Evolutionary conservation across 2,797 vertebrate genomes (phyloP).

Genomic region (Clamator glandarius): DNA sequence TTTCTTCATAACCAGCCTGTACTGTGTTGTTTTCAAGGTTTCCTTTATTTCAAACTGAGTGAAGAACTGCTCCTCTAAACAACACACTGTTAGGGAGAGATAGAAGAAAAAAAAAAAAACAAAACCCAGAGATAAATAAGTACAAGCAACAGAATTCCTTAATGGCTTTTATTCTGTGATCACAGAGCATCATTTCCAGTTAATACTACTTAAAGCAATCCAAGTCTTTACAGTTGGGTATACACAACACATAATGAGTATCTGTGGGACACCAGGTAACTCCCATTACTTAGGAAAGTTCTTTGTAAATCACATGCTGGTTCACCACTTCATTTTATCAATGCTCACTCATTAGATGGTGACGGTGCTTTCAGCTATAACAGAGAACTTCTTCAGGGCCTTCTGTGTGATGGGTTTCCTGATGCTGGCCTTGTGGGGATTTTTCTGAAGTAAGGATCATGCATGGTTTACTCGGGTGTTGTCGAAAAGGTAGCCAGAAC

Average conservation of each 20-base stretch:
- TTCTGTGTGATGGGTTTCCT: not conserved
- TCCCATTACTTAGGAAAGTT: not conserved
- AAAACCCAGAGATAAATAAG: not conserved
- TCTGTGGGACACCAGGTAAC: not conserved
- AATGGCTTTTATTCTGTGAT: constrained; percentile 30
- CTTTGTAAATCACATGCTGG: constrained; percentile 29
- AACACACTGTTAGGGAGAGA: not conserved
- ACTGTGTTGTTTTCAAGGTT: constrained; percentile 13
- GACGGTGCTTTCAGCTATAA: not conserved
- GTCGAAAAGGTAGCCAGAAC: not conserved
- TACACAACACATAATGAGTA: constrained; percentile 49
- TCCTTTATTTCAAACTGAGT: constrained; percentile 21
- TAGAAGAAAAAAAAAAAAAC: not conserved
- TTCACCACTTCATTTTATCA: constrained; percentile 53
- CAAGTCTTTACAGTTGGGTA: not conserved
- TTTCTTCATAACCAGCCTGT: not conserved
- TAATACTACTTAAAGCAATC: not conserved
- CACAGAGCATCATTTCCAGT: constrained; percentile 22
- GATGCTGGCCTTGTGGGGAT: not conserved
- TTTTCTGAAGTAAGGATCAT: not conserved
- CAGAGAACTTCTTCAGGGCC: not conserved
- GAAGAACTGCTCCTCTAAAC: constrained; percentile 20
- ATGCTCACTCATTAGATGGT: not conserved
- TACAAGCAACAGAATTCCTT: constrained; percentile 18
- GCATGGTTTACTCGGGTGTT: not conserved